Percentiles rank a stretch among this genome's conserved stretches.
Evolutionary conservation across 2,113 vertebrate genomes (phyloP).

Genomic region (Loxodonta africana): DNA sequence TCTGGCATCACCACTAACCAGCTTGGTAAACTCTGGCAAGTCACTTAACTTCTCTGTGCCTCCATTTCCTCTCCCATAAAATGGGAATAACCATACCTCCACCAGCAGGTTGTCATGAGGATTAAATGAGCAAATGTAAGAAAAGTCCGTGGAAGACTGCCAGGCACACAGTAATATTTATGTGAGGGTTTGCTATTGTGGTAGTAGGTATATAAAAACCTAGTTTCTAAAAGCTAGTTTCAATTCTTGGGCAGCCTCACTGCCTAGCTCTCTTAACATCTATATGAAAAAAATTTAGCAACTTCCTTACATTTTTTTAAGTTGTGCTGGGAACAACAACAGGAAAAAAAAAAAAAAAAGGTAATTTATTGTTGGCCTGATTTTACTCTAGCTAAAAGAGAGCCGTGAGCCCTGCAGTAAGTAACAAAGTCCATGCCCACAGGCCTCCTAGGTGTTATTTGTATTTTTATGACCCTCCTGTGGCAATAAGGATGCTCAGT

Average conservation of each 20-base stretch:
- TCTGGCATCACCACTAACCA: neutral
- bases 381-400: constrained; percentile 80
- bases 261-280: constrained; percentile 1
- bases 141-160: fast-evolving
- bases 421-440: constrained; percentile 71
- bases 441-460: constrained; percentile 80
- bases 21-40: neutral
- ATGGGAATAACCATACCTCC: neutral
- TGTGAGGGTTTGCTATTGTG: neutral
- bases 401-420: constrained; percentile 73
- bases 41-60: neutral
- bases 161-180: neutral
- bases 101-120: neutral
- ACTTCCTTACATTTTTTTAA: constrained; percentile 56
- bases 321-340: neutral
- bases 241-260: constrained; percentile 18
- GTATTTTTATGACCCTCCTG: constrained; percentile 84
- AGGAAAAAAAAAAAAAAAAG: neutral
- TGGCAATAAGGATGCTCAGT: constrained; percentile 83
- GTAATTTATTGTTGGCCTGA: constrained; percentile 61
- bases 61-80: neutral
- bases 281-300: constrained; percentile 30
- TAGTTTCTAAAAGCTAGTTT: neutral
- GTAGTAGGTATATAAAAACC: neutral
- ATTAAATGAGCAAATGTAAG: neutral